Percentiles rank a stretch among this genome's conserved stretches.
These are phyloP conservation scores for Tamias sibiricus DNA, from an alignment of 2,113 vertebrate species.

Conservation along the genomic window DNA sequence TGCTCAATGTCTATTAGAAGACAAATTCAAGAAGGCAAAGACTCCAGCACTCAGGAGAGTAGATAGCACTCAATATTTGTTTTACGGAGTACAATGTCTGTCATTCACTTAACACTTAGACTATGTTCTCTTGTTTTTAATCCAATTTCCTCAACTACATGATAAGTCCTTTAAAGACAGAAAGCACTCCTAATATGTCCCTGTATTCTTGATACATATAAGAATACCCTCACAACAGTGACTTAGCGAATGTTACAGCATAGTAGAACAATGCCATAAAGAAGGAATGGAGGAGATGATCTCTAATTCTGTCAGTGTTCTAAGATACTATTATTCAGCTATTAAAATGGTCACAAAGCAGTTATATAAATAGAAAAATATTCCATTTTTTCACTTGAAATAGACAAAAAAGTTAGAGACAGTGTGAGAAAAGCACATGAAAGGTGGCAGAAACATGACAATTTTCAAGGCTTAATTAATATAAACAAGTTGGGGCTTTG, in stretches of 20 bases:
- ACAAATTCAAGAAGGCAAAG: not conserved
- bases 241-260: not conserved
- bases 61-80: not conserved
- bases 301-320: not conserved
- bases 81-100: not conserved
- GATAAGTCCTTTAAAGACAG: not conserved
- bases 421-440: conserved; percentile 18
- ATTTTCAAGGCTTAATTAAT: conserved; percentile 44
- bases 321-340: not conserved
- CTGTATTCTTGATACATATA: not conserved
- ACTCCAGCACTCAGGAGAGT: not conserved
- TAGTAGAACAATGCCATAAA: not conserved
- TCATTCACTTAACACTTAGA: not conserved
- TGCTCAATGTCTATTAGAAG: not conserved
- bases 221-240: conserved; percentile 28
- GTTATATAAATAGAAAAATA: conserved; percentile 28
- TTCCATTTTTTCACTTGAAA: not conserved
- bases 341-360: conserved; percentile 6
- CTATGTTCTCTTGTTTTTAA: conserved; percentile 20
- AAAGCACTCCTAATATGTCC: not conserved
- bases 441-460: not conserved
- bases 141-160: not conserved
- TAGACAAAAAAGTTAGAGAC: not conserved
- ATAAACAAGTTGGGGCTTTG: not conserved
- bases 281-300: not conserved